Percentiles rank a stretch among this genome's conserved stretches.
Evolutionary conservation across 1,140 invertebrate species (phyloP).

Genomic region (Nylanderia fulva): DNA sequence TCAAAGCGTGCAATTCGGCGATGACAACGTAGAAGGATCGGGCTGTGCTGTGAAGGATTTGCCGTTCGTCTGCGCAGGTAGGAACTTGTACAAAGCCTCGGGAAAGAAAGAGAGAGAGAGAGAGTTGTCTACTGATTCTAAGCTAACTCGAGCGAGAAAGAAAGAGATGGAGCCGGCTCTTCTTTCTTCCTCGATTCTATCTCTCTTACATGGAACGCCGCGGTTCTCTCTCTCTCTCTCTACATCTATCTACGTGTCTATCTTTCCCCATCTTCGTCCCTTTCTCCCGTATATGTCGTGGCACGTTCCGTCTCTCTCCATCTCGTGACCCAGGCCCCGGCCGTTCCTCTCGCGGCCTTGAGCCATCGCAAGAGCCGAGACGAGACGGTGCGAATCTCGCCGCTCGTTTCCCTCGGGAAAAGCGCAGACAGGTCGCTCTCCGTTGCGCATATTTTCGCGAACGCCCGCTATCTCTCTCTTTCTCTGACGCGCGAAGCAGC

Average conservation of each 20-base stretch:
- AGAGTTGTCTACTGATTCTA: constrained; percentile 34
- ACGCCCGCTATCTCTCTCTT: constrained; percentile 23
- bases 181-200: constrained; percentile 34
- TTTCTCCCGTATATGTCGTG: background rate
- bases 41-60: constrained; percentile 76
- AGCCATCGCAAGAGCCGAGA: constrained; percentile 67
- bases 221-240: constrained; percentile 14
- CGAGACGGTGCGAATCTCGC: constrained; percentile 34
- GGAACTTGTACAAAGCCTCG: constrained; percentile 51
- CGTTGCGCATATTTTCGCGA: constrained; percentile 13
- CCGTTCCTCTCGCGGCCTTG: constrained; percentile 80
- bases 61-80: constrained; percentile 80
- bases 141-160: background rate
- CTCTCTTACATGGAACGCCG: constrained; percentile 3
- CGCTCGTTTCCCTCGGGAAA: constrained; percentile 58
- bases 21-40: constrained; percentile 84
- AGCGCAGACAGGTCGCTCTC: constrained; percentile 6
- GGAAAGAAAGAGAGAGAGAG: constrained; percentile 9
- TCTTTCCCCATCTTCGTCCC: constrained; percentile 21
- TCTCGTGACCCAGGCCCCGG: constrained; percentile 72
- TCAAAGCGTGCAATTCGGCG: constrained; percentile 87
- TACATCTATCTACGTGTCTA: background rate
- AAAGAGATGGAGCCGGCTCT: background rate
- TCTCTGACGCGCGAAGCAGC: constrained; percentile 39
- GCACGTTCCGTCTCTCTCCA: constrained; percentile 35